phyloP scores from a whole-genome alignment of 2,888 invertebrate species.

The Cryptus viduatorius region DNA sequence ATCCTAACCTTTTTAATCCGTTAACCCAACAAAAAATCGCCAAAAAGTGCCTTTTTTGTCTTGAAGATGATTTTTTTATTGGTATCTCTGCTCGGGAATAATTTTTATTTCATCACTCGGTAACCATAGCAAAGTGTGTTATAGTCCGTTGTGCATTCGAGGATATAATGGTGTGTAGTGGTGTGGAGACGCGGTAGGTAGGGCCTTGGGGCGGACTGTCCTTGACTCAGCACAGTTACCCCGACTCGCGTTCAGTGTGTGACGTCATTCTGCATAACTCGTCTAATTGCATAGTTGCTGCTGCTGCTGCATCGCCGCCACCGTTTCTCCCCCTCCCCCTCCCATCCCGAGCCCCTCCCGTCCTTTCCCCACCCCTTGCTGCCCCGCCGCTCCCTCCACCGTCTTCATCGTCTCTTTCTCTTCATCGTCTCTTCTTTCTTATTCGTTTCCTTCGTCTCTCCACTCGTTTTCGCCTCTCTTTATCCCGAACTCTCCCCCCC shows the following conservation, averaged over 20 bases:
- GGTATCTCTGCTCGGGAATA: not conserved
- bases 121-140: constrained; percentile 8
- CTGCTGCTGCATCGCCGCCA: constrained; percentile 70
- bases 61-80: no score
- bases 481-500: constrained; percentile 29
- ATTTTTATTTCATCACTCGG: constrained; percentile 37
- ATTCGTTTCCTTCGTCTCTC: constrained; percentile 27
- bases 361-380: constrained; percentile 40
- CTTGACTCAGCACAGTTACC: constrained; percentile 85
- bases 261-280: constrained; percentile 85
- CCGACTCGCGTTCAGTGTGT: constrained; percentile 79
- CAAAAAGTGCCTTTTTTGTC: no score
- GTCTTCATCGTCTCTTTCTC: constrained; percentile 31
- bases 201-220: constrained; percentile 84
- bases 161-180: constrained; percentile 39
- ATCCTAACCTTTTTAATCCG: no score
- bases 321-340: constrained; percentile 52
- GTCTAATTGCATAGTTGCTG: constrained; percentile 84
- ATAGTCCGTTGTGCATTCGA: constrained; percentile 15
- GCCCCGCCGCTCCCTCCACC: constrained; percentile 23
- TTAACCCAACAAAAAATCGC: no score
- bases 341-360: constrained; percentile 39
- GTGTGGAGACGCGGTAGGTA: constrained; percentile 62
- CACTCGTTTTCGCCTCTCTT: constrained; percentile 25
- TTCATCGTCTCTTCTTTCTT: constrained; percentile 8